Evolutionary conservation across 2,888 invertebrate species (phyloP).

Genomic region (Tromatobia lineatoria): DNA sequence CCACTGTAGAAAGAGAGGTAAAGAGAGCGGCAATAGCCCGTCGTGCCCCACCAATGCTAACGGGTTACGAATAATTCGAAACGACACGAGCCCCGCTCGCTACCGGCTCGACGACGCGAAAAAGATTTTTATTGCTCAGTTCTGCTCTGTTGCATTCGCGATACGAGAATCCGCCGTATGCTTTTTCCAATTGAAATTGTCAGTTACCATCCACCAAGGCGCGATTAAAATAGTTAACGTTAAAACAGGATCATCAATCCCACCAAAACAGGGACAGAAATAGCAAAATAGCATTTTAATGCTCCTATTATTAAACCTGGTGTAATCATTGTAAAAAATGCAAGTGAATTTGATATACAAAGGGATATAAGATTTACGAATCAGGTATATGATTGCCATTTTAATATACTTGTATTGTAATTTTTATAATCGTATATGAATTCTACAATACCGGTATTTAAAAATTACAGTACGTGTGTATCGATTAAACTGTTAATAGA

Average conservation of each 20-base stretch:
- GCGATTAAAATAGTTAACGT: background rate
- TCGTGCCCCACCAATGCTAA: conserved; percentile 22
- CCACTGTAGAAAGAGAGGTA: background rate
- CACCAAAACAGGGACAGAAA: background rate
- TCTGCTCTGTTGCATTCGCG: conserved; percentile 20
- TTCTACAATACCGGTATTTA: too few relatives aligned
- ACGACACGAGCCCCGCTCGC: conserved; percentile 16
- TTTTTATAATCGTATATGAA: too few relatives aligned
- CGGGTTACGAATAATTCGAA: conserved; percentile 62
- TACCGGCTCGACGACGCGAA: conserved; percentile 48
- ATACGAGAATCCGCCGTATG: conserved; percentile 13
- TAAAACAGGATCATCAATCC: background rate
- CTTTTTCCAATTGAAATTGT: conserved; percentile 37
- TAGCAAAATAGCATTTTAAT: background rate
- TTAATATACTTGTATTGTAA: too few relatives aligned
- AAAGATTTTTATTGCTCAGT: conserved; percentile 64
- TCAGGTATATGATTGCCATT: too few relatives aligned
- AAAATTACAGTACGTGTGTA: too few relatives aligned
- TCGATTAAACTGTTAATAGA: too few relatives aligned
- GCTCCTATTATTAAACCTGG: conserved; percentile 6
- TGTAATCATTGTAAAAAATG: too few relatives aligned
- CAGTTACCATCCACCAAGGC: conserved; percentile 1
- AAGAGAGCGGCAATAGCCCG: conserved; percentile 8
- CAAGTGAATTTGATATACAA: too few relatives aligned
- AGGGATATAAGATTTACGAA: too few relatives aligned